Conservation (phyloP, 2,113 vertebrate genomes). For the Dolichallabes microphthalmus region DNA sequence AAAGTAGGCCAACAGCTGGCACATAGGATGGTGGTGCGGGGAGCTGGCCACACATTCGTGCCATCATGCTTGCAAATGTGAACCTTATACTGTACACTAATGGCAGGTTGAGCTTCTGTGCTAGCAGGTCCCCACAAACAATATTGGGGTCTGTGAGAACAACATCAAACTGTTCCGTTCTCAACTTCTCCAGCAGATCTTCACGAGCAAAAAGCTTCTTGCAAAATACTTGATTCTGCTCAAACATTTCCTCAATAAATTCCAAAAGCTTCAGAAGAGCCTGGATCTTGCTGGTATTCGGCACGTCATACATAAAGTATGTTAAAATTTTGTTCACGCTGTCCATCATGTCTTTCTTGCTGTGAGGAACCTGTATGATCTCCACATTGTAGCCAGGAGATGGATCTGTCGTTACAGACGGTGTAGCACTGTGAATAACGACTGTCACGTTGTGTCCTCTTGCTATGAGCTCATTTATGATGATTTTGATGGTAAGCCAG, state of each 20-base stretch:
- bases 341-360: slow-evolving; percentile 24
- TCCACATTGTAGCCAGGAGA: slow-evolving; percentile 22
- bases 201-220: slow-evolving; percentile 42
- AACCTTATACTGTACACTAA: slow-evolving; percentile 63
- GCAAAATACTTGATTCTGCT: neutral
- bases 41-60: slow-evolving; percentile 62
- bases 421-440: slow-evolving; percentile 30
- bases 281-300: slow-evolving; percentile 42
- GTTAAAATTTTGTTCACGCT: slow-evolving; percentile 39
- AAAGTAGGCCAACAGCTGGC: slow-evolving; percentile 36
- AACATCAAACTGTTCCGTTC: slow-evolving; percentile 35
- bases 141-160: slow-evolving; percentile 51
- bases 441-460: slow-evolving; percentile 63
- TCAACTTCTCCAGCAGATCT: slow-evolving; percentile 68
- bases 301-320: slow-evolving; percentile 48
- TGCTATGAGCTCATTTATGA: slow-evolving; percentile 53
- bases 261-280: slow-evolving; percentile 29
- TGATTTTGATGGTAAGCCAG: slow-evolving; percentile 62
- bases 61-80: slow-evolving; percentile 50
- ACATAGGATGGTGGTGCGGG: slow-evolving; percentile 68
- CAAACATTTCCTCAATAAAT: slow-evolving; percentile 36
- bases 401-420: slow-evolving; percentile 22
- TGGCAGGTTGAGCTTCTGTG: slow-evolving; percentile 64
- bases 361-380: slow-evolving; percentile 40
- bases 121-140: slow-evolving; percentile 61